Percentiles rank a stretch among this genome's conserved stretches.
Conservation (phyloP, 2,797 vertebrate genomes). For the Centroberyx gerrardi region DNA sequence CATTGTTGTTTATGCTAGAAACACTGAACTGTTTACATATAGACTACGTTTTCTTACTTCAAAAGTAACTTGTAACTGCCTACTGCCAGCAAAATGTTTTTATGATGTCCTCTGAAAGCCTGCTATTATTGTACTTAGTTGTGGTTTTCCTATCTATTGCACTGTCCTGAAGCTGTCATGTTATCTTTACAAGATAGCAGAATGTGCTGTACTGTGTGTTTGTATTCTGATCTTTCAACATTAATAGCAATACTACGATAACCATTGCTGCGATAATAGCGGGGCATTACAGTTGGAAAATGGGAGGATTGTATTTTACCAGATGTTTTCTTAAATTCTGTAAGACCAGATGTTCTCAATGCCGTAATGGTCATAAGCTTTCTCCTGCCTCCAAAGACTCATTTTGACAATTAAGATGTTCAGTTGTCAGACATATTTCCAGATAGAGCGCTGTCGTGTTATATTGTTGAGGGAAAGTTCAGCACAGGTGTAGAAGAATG, state of each 20-base stretch:
- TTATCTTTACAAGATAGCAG: slow-evolving; percentile 16
- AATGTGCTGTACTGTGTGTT: slow-evolving; percentile 27
- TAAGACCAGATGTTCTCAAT: background rate
- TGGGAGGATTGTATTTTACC: background rate
- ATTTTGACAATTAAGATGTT: background rate
- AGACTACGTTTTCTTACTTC: slow-evolving; percentile 40
- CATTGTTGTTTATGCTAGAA: slow-evolving; percentile 16
- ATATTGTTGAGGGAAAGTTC: slow-evolving; percentile 19
- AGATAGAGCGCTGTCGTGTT: background rate
- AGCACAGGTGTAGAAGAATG: background rate
- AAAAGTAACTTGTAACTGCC: slow-evolving; percentile 8
- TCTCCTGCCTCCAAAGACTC: slow-evolving; percentile 45
- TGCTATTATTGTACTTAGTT: slow-evolving; percentile 10
- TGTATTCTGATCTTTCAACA: slow-evolving; percentile 4
- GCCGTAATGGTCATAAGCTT: background rate
- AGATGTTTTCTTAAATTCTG: slow-evolving; percentile 31
- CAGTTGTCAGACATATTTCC: slow-evolving; percentile 7
- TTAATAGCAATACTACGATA: slow-evolving; percentile 18
- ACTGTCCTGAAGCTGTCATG: slow-evolving; percentile 14
- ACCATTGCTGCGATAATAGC: slow-evolving; percentile 35
- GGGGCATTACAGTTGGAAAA: slow-evolving; percentile 42
- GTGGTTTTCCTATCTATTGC: background rate
- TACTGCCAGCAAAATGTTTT: slow-evolving; percentile 36
- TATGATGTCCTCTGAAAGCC: background rate
- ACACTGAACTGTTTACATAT: slow-evolving; percentile 66